Base-by-base conservation (phyloP, 1,140 invertebrate genomes). In the Brachionus asplanchnoidis region DNA sequence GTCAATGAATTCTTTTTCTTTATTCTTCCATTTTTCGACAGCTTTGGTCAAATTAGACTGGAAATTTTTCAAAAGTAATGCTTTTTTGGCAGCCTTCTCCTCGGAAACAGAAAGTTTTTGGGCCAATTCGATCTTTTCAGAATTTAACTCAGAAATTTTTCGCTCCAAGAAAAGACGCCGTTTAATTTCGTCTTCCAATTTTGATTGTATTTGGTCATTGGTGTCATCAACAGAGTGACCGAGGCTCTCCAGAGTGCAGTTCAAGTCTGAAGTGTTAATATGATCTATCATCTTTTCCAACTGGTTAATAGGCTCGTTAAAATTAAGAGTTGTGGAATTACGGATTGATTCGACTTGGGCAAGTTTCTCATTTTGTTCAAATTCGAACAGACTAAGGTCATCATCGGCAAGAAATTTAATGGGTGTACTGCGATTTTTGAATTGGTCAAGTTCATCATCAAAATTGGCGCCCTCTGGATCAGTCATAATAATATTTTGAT, bases 81-180 rank as follows among this genome's bases (percentile, higher is more conserved):
- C 40, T 80, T 65, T 80, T 80, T 80, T 80, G 11, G 12, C 40
- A 32, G 14, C 7, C 8, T 60, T 65, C 5, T 65, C 77, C 28
- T 80, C 56, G 14, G 23, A 32, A 9, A 80, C 7, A 7, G 28
- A n/a, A 9, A 80, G 50, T 12, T 80, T 56, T 42, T 80, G 77
- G 20, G 23, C 40, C 1, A 80, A 8, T 17, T 56, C 46, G 3
- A 80, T 2, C 32, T 60, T 80, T 80, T 65, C 50, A 23, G 26
- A 8, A 20, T 80, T 80, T 7, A 80, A 26, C 53, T 80, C 44
- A 14, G 23, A 53, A 32, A 80, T 80, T 80, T 80, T 80, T n/a
- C 77, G 44, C 44, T 80, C 77, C 8, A 56, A 80, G 20, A 80
- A 56, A 12, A 60, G 6, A 53, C 77, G 28, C 11, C 40, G 28